Conservation (phyloP, 2,888 invertebrate genomes). For the Capitulum mitella region DNA sequence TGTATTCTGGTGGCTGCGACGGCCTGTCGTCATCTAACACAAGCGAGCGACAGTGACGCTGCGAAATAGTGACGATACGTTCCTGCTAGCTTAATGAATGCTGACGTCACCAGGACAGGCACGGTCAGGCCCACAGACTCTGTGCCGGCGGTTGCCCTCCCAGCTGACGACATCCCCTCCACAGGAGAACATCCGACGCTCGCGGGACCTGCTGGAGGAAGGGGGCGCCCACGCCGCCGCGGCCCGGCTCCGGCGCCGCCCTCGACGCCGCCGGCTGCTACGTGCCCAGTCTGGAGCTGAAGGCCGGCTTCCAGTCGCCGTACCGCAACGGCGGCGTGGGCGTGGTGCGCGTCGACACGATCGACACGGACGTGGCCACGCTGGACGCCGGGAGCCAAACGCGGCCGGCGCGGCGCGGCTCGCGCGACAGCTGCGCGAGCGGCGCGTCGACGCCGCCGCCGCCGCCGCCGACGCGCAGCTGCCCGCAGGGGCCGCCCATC, state of each 20-base stretch:
- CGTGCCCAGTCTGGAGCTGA: slow-evolving; percentile 1
- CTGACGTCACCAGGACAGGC: no score
- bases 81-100: no score
- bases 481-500: slow-evolving; percentile 20
- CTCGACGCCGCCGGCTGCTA: slow-evolving; percentile 14
- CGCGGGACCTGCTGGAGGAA: no score
- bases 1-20: no score
- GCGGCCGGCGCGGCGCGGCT: not conserved
- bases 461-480: slow-evolving; percentile 17
- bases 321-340: not conserved
- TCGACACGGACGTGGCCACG: slow-evolving; percentile 12
- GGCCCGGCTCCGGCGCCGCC: slow-evolving; percentile 26
- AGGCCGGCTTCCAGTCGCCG: not conserved
- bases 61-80: no score
- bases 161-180: slow-evolving; percentile 32
- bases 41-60: no score
- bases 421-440: not conserved
- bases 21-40: no score
- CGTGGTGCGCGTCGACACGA: not conserved
- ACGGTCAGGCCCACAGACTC: no score
- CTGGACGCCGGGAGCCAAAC: not conserved
- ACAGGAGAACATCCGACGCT: no score
- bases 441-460: slow-evolving; percentile 11
- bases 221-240: slow-evolving; percentile 10
- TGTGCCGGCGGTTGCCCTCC: no score